Evolutionary conservation across 2,113 vertebrate species (phyloP).

Genomic region (Orycteropus afer): DNA sequence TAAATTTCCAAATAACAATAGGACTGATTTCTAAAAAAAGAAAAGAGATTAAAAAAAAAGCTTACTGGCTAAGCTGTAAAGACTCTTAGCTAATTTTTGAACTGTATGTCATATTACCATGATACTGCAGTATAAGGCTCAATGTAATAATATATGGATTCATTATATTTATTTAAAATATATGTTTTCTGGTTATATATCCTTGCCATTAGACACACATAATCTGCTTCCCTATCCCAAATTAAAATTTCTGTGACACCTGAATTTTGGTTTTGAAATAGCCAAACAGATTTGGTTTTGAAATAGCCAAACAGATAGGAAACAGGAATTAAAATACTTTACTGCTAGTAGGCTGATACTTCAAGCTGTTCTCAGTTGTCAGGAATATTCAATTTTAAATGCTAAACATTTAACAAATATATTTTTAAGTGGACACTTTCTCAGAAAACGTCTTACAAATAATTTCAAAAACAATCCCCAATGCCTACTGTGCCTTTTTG

Average conservation of each 20-base stretch:
- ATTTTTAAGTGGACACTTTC: not conserved
- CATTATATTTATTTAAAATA: not conserved
- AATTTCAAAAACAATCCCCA: not conserved
- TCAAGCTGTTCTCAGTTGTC: not conserved
- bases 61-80: not conserved
- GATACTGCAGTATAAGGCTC: not conserved
- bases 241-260: slow-evolving; percentile 61
- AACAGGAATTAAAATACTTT: not conserved
- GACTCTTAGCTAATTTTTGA: not conserved
- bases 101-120: not conserved
- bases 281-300: too few species aligned
- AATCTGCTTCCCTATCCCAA: slow-evolving; percentile 73
- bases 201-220: slow-evolving; percentile 91
- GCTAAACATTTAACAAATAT: not conserved
- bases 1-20: slow-evolving; percentile 15
- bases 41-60: not conserved
- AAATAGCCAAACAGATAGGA: too few species aligned
- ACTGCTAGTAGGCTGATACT: not conserved
- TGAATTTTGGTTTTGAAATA: slow-evolving; percentile 65
- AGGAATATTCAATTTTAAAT: not conserved
- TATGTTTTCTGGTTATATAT: not conserved
- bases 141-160: not conserved
- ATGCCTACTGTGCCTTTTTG: not conserved
- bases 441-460: not conserved
- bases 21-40: not conserved